Base-by-base conservation (phyloP, 2,113 vertebrate genomes). In the Dicerorhinus sumatrensis region DNA sequence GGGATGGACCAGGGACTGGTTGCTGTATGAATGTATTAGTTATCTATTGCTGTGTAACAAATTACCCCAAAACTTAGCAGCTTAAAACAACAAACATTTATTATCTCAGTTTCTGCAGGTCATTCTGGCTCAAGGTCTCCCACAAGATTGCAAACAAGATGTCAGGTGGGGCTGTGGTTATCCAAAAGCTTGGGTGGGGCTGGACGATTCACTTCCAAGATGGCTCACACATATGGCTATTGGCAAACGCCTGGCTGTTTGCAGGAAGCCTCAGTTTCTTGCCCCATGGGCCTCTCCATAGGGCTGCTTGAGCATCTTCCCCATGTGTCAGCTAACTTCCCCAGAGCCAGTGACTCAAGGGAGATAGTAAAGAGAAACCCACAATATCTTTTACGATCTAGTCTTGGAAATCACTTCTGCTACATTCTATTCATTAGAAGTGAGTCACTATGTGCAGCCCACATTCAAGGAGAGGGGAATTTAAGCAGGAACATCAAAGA, bases 51-150 rank as follows among this genome's bases (percentile, higher is more conserved):
- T 81, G 13, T 31, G 5, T 75, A 80, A 87, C 46, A 75, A 75
- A 88, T 92, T 16, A 81, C 39, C 21, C 72, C 54, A 92, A 87
- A 54, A 91, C 8, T 56, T 13, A 86, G 46, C 21, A 73, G 46
- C 20, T 94, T 83, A 75, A 97, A 95, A n/a, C 87, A 69, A 36
- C 21, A 58, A 67, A 63, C 39, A 62, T 42, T 51, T 69, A n/a
- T 83, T 46, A 54, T 69, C 27, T 96, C 62, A 18, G 18, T 73
- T 83, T 76, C 75, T 91, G 8, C 42, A 21, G 63, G 27, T 65
- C 54, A 54, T 69, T 88, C 83, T 48, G 69, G 73, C 33, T 94
- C 86, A 65, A 56, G 70, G n/a, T 91, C 31, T 83, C 81, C 85
- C 63, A 58, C 5, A 17, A 93, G 46, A 46, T 51, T 94, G 56